Percentiles rank a stretch among this genome's conserved stretches.
These are phyloP conservation scores for Camptogramma bilineatum DNA, from an alignment of 2,888 invertebrate species.

Conservation along the genomic window DNA sequence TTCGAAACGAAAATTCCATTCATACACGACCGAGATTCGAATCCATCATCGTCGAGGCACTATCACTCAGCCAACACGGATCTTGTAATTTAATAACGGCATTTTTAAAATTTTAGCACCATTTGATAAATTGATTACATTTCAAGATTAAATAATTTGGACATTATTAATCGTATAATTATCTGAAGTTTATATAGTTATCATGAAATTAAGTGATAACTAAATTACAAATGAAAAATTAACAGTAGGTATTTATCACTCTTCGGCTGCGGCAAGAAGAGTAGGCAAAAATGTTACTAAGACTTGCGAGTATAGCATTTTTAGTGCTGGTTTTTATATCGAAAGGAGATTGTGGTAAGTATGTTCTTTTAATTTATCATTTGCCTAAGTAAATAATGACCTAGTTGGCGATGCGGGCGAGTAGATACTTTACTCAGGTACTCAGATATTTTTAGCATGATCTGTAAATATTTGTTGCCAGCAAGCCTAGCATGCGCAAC, in stretches of 20 bases:
- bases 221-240: slow-evolving; percentile 4
- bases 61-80: too few species aligned
- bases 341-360: slow-evolving; percentile 50
- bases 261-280: slow-evolving; percentile 5
- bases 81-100: too few species aligned
- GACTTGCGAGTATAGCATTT: slow-evolving; percentile 11
- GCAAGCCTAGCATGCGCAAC: too few species aligned
- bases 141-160: not conserved
- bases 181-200: slow-evolving; percentile 10
- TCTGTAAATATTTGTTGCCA: too few species aligned
- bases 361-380: not conserved
- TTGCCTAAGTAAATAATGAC: not conserved
- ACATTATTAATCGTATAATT: not conserved
- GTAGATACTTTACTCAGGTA: too few species aligned
- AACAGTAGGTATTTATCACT: slow-evolving; percentile 8
- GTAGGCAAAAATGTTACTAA: slow-evolving; percentile 12
- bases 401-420: too few species aligned
- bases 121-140: not conserved
- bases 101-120: too few species aligned
- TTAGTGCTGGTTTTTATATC: slow-evolving; percentile 36
- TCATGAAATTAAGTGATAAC: slow-evolving; percentile 32
- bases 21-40: too few species aligned
- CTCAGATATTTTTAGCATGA: too few species aligned
- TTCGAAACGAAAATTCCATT: too few species aligned
- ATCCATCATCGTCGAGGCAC: too few species aligned